Conservation (phyloP, 2,113 vertebrate genomes). For the Sturnus vulgaris region DNA sequence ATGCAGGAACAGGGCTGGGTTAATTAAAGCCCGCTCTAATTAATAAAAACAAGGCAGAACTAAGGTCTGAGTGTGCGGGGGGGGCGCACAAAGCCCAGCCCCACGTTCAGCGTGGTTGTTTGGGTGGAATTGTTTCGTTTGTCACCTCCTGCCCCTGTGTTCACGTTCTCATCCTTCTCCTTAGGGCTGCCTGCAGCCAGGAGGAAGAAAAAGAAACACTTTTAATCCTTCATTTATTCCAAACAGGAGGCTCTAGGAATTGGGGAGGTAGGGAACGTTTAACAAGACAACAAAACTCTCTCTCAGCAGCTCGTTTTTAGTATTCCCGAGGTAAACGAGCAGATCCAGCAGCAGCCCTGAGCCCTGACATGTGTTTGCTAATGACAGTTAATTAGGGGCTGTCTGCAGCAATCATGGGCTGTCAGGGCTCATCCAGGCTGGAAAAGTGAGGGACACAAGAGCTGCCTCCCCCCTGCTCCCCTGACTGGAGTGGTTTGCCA, state of each 20-base stretch:
- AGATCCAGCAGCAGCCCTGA: constrained; percentile 69
- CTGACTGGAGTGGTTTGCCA: constrained; percentile 60
- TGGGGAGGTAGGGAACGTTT: constrained; percentile 35
- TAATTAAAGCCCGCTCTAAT: constrained; percentile 55
- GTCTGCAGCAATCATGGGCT: constrained; percentile 87
- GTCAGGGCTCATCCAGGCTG: constrained; percentile 78
- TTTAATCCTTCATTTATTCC: constrained; percentile 50
- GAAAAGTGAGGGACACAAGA: constrained; percentile 71
- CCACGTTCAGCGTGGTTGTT: constrained; percentile 49
- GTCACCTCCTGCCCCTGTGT: constrained; percentile 53
- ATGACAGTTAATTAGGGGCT: constrained; percentile 94
- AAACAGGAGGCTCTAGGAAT: background rate
- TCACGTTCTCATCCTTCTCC: constrained; percentile 41
- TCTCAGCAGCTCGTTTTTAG: constrained; percentile 68
- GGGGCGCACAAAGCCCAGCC: constrained; percentile 21
- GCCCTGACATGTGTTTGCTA: constrained; percentile 90
- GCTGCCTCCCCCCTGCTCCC: constrained; percentile 44
- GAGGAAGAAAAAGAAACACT: constrained; percentile 1
- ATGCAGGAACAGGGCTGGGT: background rate
- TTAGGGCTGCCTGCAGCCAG: background rate
- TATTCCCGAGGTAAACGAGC: constrained; percentile 74
- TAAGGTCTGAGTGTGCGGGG: background rate
- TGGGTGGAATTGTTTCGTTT: constrained; percentile 66
- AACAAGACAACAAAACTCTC: constrained; percentile 69
- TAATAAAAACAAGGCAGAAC: constrained; percentile 15